Evolutionary conservation across 2,797 vertebrate species (phyloP).

Genomic region (Gambelia wislizenii): DNA sequence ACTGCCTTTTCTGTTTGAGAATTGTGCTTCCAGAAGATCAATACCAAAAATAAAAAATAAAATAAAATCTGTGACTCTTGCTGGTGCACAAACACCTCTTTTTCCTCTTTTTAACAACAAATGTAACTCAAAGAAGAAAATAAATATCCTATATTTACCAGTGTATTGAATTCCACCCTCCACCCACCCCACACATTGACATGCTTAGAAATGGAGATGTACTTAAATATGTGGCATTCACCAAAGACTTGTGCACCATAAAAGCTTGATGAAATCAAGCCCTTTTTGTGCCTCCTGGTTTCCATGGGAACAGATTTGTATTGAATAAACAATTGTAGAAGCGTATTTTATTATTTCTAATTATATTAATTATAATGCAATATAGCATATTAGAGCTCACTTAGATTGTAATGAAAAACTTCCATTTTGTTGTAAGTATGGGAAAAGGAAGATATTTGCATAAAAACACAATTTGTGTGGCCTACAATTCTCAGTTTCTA

Average conservation of each 20-base stretch:
- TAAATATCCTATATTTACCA: conserved; percentile 39
- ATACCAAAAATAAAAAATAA: too few species aligned
- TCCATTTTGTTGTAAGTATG: conserved; percentile 51
- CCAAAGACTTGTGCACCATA: conserved; percentile 52
- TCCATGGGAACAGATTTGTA: conserved; percentile 61
- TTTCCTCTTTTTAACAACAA: conserved; percentile 42
- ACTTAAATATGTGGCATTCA: conserved; percentile 49
- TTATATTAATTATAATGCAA: conserved; percentile 71
- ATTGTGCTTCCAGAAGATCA: conserved; percentile 66
- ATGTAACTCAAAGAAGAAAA: conserved; percentile 50
- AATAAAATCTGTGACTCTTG: conserved; percentile 58
- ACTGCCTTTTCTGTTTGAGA: conserved; percentile 63
- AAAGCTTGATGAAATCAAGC: conserved; percentile 60
- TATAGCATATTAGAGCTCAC: conserved; percentile 67
- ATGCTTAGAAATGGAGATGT: conserved; percentile 49
- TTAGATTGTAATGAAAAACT: conserved; percentile 63
- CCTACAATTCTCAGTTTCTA: conserved; percentile 58
- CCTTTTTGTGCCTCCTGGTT: conserved; percentile 37
- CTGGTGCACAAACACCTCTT: conserved; percentile 38
- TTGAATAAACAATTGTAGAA: conserved; percentile 67
- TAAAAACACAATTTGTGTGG: conserved; percentile 54
- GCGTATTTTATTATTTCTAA: conserved; percentile 69
- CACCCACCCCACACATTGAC: background rate
- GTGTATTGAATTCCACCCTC: conserved; percentile 58
- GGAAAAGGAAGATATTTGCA: conserved; percentile 40